Percentiles rank a stretch among this genome's conserved stretches.
These are phyloP conservation scores for Drosophila macrothrix DNA, from an alignment of 2,888 invertebrate genomes.

Conservation along the genomic window DNA sequence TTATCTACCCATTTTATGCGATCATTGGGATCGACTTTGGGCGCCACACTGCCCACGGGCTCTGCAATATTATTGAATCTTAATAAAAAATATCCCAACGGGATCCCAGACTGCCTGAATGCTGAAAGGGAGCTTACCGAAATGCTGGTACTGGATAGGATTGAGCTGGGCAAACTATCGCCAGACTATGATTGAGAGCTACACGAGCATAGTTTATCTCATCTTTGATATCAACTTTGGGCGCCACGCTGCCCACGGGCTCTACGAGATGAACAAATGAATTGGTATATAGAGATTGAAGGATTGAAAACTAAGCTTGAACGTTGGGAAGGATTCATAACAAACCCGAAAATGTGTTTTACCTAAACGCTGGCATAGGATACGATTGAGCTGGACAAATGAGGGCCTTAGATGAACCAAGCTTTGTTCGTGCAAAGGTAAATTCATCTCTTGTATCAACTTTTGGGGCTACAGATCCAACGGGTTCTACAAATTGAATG, in stretches of 20 bases:
- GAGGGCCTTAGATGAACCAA: constrained; percentile 86
- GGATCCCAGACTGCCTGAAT: constrained; percentile 46
- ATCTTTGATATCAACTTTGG: constrained; percentile 90
- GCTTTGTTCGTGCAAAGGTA: constrained; percentile 77
- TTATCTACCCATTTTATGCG: constrained; percentile 88
- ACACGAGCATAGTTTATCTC: constrained; percentile 86
- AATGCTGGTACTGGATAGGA: constrained; percentile 67
- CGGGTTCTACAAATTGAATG: constrained; percentile 83
- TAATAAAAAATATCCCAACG: neutral
- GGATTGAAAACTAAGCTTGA: constrained; percentile 20
- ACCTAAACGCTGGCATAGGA: constrained; percentile 83
- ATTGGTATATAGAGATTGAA: neutral
- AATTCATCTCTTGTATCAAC: constrained; percentile 89
- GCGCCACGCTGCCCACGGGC: constrained; percentile 86
- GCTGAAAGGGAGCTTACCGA: constrained; percentile 53
- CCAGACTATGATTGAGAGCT: constrained; percentile 86
- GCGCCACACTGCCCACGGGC: constrained; percentile 89
- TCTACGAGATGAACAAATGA: constrained; percentile 73
- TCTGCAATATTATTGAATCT: constrained; percentile 84
- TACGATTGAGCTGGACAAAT: constrained; percentile 89
- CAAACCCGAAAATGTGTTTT: constrained; percentile 44
- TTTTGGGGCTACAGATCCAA: constrained; percentile 87
- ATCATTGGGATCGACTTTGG: constrained; percentile 88
- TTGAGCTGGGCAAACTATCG: constrained; percentile 89
- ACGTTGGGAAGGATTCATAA: constrained; percentile 20